Evolutionary conservation across 2,113 vertebrate genomes (phyloP).

Genomic region (Odobenus rosmarus): DNA sequence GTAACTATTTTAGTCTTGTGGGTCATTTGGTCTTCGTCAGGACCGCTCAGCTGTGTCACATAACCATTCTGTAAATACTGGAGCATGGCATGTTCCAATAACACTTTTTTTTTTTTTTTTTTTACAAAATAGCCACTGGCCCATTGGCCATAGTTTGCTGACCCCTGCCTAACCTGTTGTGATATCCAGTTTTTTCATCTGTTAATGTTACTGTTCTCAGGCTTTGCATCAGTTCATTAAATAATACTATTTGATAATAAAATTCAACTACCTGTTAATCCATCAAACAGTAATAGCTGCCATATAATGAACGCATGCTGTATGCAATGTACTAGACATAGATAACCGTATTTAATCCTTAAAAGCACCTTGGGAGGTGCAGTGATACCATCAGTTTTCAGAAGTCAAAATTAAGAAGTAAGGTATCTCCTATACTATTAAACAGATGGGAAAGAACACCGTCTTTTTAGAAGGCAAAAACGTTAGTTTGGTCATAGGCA

Average conservation of each 20-base stretch:
- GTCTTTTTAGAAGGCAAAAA: not conserved
- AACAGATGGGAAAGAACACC: not conserved
- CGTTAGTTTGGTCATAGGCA: not conserved
- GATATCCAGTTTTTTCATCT: not conserved
- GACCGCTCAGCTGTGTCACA: not conserved
- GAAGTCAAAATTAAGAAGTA: not conserved
- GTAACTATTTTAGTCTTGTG: not conserved
- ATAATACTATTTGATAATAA: not conserved
- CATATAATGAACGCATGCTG: not conserved
- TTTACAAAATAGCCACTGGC: not conserved
- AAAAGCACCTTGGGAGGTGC: not conserved
- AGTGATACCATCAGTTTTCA: not conserved
- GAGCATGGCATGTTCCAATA: not conserved
- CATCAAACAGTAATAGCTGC: not conserved
- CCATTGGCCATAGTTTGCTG: not conserved
- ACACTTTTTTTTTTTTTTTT: not conserved
- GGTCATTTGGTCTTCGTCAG: not conserved
- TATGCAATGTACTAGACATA: not conserved
- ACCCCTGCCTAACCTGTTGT: not conserved
- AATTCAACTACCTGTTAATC: not conserved
- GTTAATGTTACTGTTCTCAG: not conserved
- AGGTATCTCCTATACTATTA: not conserved
- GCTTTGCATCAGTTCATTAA: slow-evolving; percentile 17
- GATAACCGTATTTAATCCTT: not conserved
- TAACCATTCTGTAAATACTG: not conserved